Percentiles rank a stretch among this genome's conserved stretches.
These are phyloP conservation scores for Oxyteleia sp. DNA, from an alignment of 2,888 invertebrate species.

Conservation along the genomic window DNA sequence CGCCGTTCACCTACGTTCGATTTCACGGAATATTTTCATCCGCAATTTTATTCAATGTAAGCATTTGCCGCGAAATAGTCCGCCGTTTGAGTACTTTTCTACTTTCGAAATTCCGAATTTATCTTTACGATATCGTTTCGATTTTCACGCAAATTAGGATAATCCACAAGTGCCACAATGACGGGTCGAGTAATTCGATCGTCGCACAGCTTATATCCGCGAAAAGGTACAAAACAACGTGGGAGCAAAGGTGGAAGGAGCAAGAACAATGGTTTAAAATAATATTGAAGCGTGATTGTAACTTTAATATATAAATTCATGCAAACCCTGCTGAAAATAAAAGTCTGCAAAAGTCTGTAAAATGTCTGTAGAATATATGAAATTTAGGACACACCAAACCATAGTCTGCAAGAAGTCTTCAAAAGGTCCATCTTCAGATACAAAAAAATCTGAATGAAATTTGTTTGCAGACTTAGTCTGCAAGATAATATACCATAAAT, in stretches of 20 bases:
- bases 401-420: too few relatives aligned
- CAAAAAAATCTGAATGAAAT: too few relatives aligned
- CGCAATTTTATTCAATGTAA: conserved; percentile 66
- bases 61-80: conserved; percentile 50
- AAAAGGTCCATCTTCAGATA: too few relatives aligned
- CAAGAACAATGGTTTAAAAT: too few relatives aligned
- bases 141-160: conserved; percentile 55
- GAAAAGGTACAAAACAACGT: not conserved
- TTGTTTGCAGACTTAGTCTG: too few relatives aligned
- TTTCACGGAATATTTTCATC: conserved; percentile 60
- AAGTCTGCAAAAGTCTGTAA: too few relatives aligned
- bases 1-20: conserved; percentile 45
- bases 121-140: conserved; percentile 35
- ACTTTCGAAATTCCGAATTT: conserved; percentile 35
- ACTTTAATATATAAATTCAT: too few relatives aligned
- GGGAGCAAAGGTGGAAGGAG: not conserved
- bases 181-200: conserved; percentile 21
- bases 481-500: too few relatives aligned
- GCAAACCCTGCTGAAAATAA: too few relatives aligned
- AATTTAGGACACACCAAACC: too few relatives aligned
- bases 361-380: too few relatives aligned
- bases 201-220: not conserved
- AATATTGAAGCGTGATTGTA: too few relatives aligned
- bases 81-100: conserved; percentile 29
- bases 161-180: conserved; percentile 11